Conservation (phyloP, 2,888 invertebrate genomes). For the Himalopsyche kuldschensis region DNA sequence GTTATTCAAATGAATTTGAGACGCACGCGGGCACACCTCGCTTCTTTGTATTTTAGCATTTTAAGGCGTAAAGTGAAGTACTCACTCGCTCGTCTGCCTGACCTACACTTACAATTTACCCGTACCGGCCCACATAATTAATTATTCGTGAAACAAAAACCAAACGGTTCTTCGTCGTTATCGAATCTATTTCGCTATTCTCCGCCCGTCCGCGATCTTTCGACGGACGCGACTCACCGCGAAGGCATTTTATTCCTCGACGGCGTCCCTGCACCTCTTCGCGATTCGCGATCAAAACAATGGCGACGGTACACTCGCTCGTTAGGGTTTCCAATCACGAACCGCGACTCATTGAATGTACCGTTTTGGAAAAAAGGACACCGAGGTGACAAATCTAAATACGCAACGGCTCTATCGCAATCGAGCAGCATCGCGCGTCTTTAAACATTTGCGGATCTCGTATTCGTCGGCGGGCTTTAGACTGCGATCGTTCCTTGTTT, state of each 20-base stretch:
- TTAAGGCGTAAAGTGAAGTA: neutral
- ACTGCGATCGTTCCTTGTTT: neutral
- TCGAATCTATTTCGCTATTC: constrained; percentile 5
- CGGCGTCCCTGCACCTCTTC: no score
- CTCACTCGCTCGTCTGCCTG: neutral
- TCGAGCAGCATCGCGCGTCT: neutral
- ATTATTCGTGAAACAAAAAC: constrained; percentile 26
- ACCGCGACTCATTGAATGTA: constrained; percentile 8
- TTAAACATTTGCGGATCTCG: neutral
- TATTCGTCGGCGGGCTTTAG: constrained; percentile 8
- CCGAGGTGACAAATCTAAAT: constrained; percentile 18
- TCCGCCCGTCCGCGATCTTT: neutral
- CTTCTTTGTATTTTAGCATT: neutral
- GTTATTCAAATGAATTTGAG: neutral
- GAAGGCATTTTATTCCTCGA: constrained; percentile 20
- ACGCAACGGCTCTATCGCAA: neutral
- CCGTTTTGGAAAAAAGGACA: constrained; percentile 27
- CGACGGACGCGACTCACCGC: constrained; percentile 19
- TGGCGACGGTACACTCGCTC: neutral
- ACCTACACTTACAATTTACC: neutral
- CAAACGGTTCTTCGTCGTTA: constrained; percentile 14
- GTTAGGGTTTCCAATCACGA: constrained; percentile 26
- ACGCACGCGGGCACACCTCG: neutral
- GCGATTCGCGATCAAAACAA: neutral
- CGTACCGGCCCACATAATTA: constrained; percentile 26